Percentiles rank a stretch among this genome's conserved stretches.
phyloP scores from a whole-genome alignment of 2,113 vertebrate genomes.

The Labrus mixtus region DNA sequence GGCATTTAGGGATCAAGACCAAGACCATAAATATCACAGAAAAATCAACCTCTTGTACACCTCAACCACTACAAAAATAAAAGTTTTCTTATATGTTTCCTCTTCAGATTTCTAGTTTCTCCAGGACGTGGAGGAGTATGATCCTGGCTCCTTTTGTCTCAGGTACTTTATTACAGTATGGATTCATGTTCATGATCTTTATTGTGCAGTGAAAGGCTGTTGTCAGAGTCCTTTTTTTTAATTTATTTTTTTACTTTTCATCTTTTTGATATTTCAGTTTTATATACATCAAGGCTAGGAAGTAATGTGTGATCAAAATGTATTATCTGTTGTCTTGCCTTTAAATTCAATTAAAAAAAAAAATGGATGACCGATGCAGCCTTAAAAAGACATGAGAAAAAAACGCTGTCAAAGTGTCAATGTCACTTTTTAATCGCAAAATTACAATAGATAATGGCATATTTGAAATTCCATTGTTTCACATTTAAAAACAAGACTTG shows the following conservation, averaged over 20 bases:
- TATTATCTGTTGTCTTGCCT: not conserved
- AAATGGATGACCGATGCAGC: no score
- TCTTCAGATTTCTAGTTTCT: slow-evolving; percentile 80
- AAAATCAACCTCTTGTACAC: no score
- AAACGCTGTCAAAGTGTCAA: no score
- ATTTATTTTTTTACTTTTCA: not conserved
- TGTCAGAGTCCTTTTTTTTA: not conserved
- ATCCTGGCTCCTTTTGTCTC: slow-evolving; percentile 90
- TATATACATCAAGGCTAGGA: not conserved
- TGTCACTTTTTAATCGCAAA: no score
- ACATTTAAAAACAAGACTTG: no score
- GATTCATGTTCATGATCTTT: not conserved
- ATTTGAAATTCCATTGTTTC: no score
- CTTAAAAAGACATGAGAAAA: not conserved
- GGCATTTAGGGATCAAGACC: no score
- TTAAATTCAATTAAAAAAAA: not conserved
- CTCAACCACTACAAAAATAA: no score
- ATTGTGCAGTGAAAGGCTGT: not conserved
- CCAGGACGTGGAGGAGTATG: slow-evolving; percentile 88
- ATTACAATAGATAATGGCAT: no score
- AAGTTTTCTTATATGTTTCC: not conserved
- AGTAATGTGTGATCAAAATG: not conserved
- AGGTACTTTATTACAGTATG: slow-evolving; percentile 77
- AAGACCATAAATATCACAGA: no score
- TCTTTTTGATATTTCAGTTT: not conserved